Conservation (phyloP, 2,888 invertebrate species). For the Alviniconcha strummeri region DNA sequence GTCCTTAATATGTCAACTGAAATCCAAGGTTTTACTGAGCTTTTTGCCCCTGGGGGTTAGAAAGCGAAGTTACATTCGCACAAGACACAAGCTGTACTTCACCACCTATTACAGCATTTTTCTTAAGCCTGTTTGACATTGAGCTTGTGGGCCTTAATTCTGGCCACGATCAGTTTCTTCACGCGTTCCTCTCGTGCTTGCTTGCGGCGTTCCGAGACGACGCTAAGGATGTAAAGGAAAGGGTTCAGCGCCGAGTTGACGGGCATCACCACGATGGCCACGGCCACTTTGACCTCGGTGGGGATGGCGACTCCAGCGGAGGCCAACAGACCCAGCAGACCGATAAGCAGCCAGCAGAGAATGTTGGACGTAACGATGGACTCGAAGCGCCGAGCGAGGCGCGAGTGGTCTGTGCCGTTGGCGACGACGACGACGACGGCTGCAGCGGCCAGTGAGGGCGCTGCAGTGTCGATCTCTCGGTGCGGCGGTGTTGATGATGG, state of each 20-base stretch:
- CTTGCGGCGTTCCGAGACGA: not conserved
- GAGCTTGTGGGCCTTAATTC: no score
- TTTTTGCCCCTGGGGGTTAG: no score
- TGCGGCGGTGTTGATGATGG: not conserved
- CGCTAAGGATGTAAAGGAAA: conserved; percentile 4
- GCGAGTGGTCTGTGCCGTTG: conserved; percentile 38
- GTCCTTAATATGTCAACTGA: no score
- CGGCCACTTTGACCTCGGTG: not conserved
- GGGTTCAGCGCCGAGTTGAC: conserved; percentile 13
- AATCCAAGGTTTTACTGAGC: no score
- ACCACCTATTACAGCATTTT: no score
- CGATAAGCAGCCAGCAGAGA: conserved; percentile 20
- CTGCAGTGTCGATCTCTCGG: not conserved
- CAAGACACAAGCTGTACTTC: no score
- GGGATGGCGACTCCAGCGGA: not conserved
- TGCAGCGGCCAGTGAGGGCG: no score
- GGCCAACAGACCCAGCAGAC: not conserved
- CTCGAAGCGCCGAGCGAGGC: not conserved
- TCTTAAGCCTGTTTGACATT: no score
- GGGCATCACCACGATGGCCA: conserved; percentile 14
- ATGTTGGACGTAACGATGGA: not conserved
- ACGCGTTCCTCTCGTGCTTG: no score
- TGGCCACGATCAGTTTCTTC: no score
- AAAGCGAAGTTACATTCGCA: no score
- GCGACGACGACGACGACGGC: conserved; percentile 46